Conservation (phyloP, 2,888 invertebrate species). For the Chymomyza caudatula region DNA sequence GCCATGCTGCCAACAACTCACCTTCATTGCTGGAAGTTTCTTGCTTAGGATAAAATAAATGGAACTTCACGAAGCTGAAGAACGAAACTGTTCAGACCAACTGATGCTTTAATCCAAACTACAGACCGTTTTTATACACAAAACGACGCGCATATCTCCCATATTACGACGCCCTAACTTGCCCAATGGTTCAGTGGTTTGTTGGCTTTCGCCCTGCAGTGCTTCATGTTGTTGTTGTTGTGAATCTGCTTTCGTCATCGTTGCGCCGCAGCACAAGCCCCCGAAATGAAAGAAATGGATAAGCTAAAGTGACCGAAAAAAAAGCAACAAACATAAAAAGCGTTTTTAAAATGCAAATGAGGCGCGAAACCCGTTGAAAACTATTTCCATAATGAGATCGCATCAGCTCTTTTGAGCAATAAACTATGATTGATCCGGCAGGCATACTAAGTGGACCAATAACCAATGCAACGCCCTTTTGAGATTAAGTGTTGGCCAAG, state of each 20-base stretch:
- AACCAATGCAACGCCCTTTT: neutral
- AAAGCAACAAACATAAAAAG: neutral
- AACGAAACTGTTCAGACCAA: conserved; percentile 45
- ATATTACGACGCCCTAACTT: conserved; percentile 30
- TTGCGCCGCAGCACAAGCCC: conserved; percentile 26
- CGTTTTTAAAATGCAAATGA: conserved; percentile 27
- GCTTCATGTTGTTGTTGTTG: no score
- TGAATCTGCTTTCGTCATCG: conserved; percentile 56
- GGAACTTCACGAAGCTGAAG: conserved; percentile 60
- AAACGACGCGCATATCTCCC: neutral
- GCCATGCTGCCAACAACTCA: conserved; percentile 20
- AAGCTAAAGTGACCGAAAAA: conserved; percentile 16
- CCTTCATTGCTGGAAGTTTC: conserved; percentile 70
- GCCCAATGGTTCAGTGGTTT: conserved; percentile 34
- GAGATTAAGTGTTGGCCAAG: neutral
- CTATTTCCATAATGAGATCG: conserved; percentile 38
- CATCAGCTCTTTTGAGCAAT: neutral
- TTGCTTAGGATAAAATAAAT: conserved; percentile 57
- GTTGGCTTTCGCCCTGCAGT: conserved; percentile 43
- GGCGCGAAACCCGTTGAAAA: conserved; percentile 18
- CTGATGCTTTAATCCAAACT: conserved; percentile 50
- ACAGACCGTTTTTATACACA: conserved; percentile 53
- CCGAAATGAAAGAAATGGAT: conserved; percentile 14
- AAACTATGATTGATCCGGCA: neutral
- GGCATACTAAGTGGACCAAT: neutral